These are phyloP conservation scores for Anthoptus insignis DNA, from an alignment of 2,888 invertebrate genomes.

Conservation along the genomic window DNA sequence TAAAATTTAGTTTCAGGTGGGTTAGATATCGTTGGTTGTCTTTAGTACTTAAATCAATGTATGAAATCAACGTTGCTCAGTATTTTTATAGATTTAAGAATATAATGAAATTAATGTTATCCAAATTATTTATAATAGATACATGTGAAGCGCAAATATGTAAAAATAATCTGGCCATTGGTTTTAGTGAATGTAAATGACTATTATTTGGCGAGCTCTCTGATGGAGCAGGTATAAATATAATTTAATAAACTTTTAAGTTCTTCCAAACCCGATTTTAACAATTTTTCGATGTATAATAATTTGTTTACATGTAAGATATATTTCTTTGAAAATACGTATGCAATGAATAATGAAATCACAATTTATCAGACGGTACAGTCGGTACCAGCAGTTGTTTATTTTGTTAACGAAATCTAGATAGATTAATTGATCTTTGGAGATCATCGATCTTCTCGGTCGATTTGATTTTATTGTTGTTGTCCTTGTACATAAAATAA, in stretches of 20 bases:
- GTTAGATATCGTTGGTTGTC: conserved; percentile 64
- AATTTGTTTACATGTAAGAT: conserved; percentile 40
- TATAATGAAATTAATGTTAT: conserved; percentile 69
- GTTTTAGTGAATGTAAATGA: conserved; percentile 66
- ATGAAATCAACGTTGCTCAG: conserved; percentile 83
- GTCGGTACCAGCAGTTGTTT: conserved; percentile 50
- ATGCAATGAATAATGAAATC: conserved; percentile 56
- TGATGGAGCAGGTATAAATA: conserved; percentile 21
- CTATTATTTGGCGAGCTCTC: conserved; percentile 29
- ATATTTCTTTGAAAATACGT: conserved; percentile 62
- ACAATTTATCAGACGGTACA: conserved; percentile 27
- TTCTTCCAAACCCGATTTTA: conserved; percentile 64
- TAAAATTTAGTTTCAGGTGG: conserved; percentile 67
- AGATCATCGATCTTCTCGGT: no score
- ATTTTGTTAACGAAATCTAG: conserved; percentile 55
- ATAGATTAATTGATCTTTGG: conserved; percentile 60
- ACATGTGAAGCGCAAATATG: conserved; percentile 65
- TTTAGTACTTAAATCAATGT: conserved; percentile 67
- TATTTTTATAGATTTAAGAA: conserved; percentile 84
- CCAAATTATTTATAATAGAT: conserved; percentile 74
- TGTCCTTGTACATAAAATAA: conserved; percentile 79
- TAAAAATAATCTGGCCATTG: conserved; percentile 64
- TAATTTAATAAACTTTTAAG: conserved; percentile 51
- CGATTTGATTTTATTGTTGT: conserved; percentile 79
- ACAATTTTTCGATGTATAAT: conserved; percentile 35